Conservation (phyloP, 2,113 vertebrate species). For the Rhinoderma darwinii region DNA sequence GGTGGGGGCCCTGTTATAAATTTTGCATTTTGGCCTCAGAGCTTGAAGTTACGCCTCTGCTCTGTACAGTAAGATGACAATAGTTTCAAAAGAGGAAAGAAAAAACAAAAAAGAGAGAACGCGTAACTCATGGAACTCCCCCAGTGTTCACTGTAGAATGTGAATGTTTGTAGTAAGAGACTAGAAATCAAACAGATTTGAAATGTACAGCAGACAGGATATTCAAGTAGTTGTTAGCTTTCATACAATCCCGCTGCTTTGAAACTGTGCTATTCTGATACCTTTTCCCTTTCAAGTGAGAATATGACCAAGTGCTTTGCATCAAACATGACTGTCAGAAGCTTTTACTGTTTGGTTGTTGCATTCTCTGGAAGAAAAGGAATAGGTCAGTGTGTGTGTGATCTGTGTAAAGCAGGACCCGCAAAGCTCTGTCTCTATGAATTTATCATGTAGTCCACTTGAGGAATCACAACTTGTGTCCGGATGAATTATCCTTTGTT, state of each 20-base stretch:
- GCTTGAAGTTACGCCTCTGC: no score
- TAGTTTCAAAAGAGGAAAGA: no score
- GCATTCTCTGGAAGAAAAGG: slow-evolving; percentile 68
- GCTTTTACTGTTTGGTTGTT: slow-evolving; percentile 53
- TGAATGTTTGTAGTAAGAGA: not conserved
- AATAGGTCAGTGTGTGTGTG: slow-evolving; percentile 58
- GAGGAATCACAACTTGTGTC: slow-evolving; percentile 55
- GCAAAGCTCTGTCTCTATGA: slow-evolving; percentile 51
- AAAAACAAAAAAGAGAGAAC: no score
- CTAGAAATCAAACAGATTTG: slow-evolving; percentile 7
- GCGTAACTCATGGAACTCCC: no score
- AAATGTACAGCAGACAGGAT: not conserved
- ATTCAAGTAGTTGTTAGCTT: slow-evolving; percentile 21
- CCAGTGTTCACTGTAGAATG: not conserved
- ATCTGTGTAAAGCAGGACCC: not conserved
- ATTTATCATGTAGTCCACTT: slow-evolving; percentile 56
- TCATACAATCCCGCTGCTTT: slow-evolving; percentile 29
- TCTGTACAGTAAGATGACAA: no score
- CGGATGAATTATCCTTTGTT: slow-evolving; percentile 57
- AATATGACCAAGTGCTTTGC: slow-evolving; percentile 37
- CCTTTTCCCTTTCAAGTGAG: slow-evolving; percentile 33
- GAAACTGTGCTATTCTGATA: slow-evolving; percentile 36
- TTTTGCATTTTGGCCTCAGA: no score
- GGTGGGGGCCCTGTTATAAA: no score
- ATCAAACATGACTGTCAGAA: slow-evolving; percentile 55